phyloP scores from a whole-genome alignment of 2,888 invertebrate genomes.

The Mesoligia furuncula region DNA sequence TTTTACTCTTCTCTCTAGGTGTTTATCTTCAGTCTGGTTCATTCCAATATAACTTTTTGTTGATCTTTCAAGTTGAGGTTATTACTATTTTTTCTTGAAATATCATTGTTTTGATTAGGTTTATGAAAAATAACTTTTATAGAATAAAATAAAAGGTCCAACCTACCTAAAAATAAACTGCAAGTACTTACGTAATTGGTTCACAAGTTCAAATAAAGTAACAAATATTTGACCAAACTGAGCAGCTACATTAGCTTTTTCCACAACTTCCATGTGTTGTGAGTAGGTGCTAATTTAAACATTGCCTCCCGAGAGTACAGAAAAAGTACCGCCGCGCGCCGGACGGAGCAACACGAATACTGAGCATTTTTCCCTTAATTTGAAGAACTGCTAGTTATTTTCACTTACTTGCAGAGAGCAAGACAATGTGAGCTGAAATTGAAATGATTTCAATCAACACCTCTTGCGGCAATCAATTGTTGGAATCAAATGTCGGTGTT shows the following conservation, averaged over 20 bases:
- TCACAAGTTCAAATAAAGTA: not conserved
- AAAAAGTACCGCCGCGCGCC: slow-evolving; percentile 39
- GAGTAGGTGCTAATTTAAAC: slow-evolving; percentile 59
- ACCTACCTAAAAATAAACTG: not conserved
- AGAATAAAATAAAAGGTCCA: not conserved
- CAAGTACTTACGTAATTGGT: not conserved
- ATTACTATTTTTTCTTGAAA: not conserved
- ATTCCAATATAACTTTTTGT: not conserved
- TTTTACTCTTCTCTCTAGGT: not conserved
- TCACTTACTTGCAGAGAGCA: no score
- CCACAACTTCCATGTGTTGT: slow-evolving; percentile 34
- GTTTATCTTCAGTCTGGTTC: not conserved
- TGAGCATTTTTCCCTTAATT: slow-evolving; percentile 48
- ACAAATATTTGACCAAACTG: not conserved
- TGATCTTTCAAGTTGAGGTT: not conserved
- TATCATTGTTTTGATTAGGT: not conserved
- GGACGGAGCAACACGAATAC: slow-evolving; percentile 24
- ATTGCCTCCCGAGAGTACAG: slow-evolving; percentile 40
- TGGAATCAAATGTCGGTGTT: slow-evolving; percentile 35
- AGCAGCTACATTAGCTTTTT: slow-evolving; percentile 14
- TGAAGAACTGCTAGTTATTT: slow-evolving; percentile 51
- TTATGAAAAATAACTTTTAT: not conserved
- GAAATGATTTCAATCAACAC: slow-evolving; percentile 46
- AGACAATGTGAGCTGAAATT: slow-evolving; percentile 54
- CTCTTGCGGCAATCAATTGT: slow-evolving; percentile 40